Percentiles rank a stretch among this genome's conserved stretches.
These are phyloP conservation scores for Hystrix cristata DNA, from an alignment of 2,113 vertebrate species.

Conservation along the genomic window DNA sequence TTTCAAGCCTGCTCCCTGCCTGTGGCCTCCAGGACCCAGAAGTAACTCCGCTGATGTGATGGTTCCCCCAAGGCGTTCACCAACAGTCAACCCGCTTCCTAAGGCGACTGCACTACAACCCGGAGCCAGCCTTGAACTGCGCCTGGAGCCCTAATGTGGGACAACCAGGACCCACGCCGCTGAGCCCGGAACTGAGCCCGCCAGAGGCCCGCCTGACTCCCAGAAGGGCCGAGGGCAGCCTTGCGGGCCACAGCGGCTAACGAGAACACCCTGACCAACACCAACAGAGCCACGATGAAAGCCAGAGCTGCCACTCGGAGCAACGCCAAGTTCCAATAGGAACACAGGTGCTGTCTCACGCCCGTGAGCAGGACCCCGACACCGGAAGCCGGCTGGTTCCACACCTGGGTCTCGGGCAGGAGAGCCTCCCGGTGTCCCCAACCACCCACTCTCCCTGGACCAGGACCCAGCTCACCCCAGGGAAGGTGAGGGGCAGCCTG, in stretches of 20 bases:
- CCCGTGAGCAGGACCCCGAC: too few relatives aligned
- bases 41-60: background rate
- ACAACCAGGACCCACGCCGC: background rate
- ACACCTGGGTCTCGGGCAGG: background rate
- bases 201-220: background rate
- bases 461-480: fast-evolving
- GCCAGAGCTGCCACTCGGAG: too few relatives aligned
- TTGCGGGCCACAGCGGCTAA: background rate
- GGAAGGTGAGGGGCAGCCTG: fast-evolving
- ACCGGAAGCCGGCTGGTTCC: too few relatives aligned
- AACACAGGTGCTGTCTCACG: too few relatives aligned
- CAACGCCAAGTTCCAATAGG: background rate
- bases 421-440: background rate
- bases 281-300: background rate
- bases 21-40: background rate
- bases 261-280: background rate
- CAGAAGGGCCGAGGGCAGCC: background rate
- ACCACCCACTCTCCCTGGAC: fast-evolving
- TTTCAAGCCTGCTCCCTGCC: background rate
- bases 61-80: too few relatives aligned
- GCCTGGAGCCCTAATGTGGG: background rate
- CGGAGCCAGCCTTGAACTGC: background rate
- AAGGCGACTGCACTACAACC: background rate
- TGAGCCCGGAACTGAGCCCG: background rate
- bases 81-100: background rate